These are phyloP conservation scores for Ariolimax columbianus DNA, from an alignment of 2,888 invertebrate genomes.

Conservation along the genomic window DNA sequence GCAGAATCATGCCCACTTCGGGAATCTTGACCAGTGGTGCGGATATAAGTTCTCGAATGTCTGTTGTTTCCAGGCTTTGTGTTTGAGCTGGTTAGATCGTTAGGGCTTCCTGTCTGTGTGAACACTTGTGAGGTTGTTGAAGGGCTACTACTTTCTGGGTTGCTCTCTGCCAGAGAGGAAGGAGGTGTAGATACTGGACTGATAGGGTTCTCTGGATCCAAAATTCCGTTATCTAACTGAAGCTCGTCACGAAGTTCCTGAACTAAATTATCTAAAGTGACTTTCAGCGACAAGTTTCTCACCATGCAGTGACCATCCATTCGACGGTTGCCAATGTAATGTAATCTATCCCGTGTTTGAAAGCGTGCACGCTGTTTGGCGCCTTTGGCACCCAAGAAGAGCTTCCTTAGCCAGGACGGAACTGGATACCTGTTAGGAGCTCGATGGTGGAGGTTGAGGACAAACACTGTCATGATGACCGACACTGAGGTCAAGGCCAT, in stretches of 20 bases:
- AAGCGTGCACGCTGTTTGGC: constrained; percentile 6
- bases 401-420: constrained; percentile 79
- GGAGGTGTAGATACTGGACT: background rate
- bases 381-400: constrained; percentile 66
- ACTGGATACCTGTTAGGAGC: constrained; percentile 80
- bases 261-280: constrained; percentile 77
- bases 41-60: background rate
- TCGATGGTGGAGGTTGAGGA: constrained; percentile 82
- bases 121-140: background rate
- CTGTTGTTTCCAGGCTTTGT: background rate
- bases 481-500: constrained; percentile 83
- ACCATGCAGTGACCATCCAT: constrained; percentile 57
- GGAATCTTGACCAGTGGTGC: background rate
- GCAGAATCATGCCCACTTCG: background rate
- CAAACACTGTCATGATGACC: constrained; percentile 81
- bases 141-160: background rate
- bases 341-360: background rate
- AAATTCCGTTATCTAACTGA: constrained; percentile 62
- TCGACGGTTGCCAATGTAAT: constrained; percentile 8
- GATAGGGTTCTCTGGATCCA: constrained; percentile 2
- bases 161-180: background rate
- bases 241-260: constrained; percentile 76
- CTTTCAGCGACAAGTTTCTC: constrained; percentile 74
- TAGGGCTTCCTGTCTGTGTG: background rate
- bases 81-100: background rate